Conservation (phyloP, 2,113 vertebrate species). For the Centropus unirufus region DNA sequence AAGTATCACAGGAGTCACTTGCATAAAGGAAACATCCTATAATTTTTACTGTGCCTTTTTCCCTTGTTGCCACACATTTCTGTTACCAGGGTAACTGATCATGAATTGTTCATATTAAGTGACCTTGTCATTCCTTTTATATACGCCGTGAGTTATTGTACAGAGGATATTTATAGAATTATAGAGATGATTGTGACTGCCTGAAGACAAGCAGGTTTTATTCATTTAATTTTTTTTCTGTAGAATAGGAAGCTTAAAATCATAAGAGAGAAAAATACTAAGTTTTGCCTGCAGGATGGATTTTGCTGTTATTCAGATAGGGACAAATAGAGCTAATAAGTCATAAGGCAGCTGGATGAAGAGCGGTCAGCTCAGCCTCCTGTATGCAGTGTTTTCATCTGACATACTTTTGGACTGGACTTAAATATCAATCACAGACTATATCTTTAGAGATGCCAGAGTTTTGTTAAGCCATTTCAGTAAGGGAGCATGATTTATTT, state of each 20-base stretch:
- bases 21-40: slow-evolving; percentile 31
- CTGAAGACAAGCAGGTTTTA: slow-evolving; percentile 43
- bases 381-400: not conserved
- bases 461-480: not conserved
- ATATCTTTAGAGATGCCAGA: not conserved
- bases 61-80: slow-evolving; percentile 44
- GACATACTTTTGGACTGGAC: not conserved
- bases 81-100: slow-evolving; percentile 75
- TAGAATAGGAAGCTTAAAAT: slow-evolving; percentile 6
- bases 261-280: not conserved
- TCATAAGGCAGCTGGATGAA: not conserved
- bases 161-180: slow-evolving; percentile 72
- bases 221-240: not conserved
- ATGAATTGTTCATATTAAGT: slow-evolving; percentile 70
- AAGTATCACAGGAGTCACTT: not conserved
- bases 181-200: slow-evolving; percentile 54
- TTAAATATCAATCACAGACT: too few relatives aligned
- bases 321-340: not conserved
- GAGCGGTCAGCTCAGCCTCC: not conserved
- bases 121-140: slow-evolving; percentile 74
- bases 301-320: not conserved
- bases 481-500: not conserved
- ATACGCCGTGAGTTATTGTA: slow-evolving; percentile 62
- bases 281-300: not conserved
- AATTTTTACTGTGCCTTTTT: slow-evolving; percentile 58